These are phyloP conservation scores for Sinocyclocheilus anophthalmus DNA, from an alignment of 2,113 vertebrate genomes.

Conservation along the genomic window DNA sequence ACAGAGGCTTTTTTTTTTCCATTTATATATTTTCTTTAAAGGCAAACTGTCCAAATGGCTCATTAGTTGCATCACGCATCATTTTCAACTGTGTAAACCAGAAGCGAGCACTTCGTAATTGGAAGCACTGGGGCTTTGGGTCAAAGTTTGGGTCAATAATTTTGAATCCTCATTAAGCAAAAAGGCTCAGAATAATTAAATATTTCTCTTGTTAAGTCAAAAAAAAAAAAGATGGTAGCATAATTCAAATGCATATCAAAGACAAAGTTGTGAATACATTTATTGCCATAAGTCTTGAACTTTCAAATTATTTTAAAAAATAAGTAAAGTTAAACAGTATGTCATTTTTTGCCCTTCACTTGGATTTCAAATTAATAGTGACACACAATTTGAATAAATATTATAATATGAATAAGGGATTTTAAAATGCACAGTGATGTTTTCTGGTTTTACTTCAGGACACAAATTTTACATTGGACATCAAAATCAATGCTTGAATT, in stretches of 20 bases:
- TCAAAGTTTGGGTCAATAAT: constrained; percentile 57
- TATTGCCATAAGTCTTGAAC: neutral
- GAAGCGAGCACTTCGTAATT: constrained; percentile 65
- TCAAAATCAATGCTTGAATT: too few relatives aligned
- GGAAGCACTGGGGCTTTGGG: constrained; percentile 66
- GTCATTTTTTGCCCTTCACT: neutral
- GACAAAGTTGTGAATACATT: neutral
- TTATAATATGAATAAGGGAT: neutral
- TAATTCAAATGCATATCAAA: neutral
- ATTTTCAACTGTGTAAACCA: constrained; percentile 68
- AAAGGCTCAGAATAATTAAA: neutral
- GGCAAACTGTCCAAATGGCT: constrained; percentile 59
- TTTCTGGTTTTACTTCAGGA: neutral
- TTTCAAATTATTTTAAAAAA: neutral
- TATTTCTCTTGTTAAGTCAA: neutral
- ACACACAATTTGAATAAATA: neutral
- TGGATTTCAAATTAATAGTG: neutral
- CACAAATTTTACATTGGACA: neutral
- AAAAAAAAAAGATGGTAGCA: neutral
- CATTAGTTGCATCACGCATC: constrained; percentile 69
- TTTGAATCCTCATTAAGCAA: constrained; percentile 4
- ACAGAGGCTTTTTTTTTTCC: neutral
- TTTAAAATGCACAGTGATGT: neutral
- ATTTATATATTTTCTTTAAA: constrained; percentile 58
- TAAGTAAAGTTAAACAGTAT: neutral